A percentile compares a stretch with the other conserved stretches of the same genome.
Evolutionary conservation across 2,113 vertebrate species (phyloP).

Genomic region (Empidonax traillii): DNA sequence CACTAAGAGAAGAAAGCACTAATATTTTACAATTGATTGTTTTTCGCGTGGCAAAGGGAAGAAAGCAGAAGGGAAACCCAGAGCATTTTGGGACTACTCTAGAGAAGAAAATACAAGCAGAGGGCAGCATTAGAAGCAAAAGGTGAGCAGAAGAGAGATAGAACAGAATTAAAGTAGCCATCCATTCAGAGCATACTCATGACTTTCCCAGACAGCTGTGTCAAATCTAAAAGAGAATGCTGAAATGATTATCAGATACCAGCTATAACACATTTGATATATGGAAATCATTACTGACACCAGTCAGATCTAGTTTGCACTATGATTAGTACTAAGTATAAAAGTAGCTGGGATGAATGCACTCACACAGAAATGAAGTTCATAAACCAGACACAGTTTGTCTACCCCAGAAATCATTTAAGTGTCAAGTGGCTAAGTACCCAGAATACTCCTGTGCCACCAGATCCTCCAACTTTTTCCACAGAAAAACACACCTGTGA

Average conservation of each 20-base stretch:
- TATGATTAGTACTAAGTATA: not conserved
- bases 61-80: not conserved
- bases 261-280: not conserved
- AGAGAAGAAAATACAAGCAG: not conserved
- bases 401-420: not conserved
- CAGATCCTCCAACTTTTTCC: not conserved
- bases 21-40: not conserved
- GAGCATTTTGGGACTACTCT: not conserved
- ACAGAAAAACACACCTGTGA: not conserved
- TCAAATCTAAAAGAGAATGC: not conserved
- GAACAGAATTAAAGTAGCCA: not conserved
- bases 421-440: not conserved
- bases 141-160: not conserved
- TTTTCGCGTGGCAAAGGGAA: not conserved
- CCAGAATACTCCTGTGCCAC: not conserved
- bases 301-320: not conserved
- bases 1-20: not conserved
- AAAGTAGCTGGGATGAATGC: not conserved
- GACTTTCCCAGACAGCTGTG: not conserved
- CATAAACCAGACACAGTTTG: not conserved
- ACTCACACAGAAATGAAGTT: not conserved
- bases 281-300: not conserved
- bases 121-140: not conserved
- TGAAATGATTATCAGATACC: not conserved
- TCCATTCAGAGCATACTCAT: not conserved